These are phyloP conservation scores for Melinopterus prodromus DNA, from an alignment of 2,888 invertebrate genomes.

Conservation along the genomic window DNA sequence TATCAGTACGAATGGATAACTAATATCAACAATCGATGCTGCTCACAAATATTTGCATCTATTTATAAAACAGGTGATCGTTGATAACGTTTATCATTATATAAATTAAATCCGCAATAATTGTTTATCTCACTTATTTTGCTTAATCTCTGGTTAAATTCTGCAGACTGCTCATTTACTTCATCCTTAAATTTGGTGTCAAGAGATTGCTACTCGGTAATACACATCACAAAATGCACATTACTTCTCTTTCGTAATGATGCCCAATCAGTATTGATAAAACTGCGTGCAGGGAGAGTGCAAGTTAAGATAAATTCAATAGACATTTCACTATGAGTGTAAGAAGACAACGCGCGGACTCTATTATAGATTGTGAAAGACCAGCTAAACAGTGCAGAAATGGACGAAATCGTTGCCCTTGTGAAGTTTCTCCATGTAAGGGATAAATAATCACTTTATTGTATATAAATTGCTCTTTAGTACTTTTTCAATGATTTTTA, in stretches of 20 bases:
- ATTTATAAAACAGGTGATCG: neutral
- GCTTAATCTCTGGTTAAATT: neutral
- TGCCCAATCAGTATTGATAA: neutral
- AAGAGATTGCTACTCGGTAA: neutral
- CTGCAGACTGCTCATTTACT: neutral
- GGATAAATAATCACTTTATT: neutral
- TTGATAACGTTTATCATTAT: neutral
- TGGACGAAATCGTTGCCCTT: neutral
- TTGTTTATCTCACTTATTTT: neutral
- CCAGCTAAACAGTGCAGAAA: neutral
- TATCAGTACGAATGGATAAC: neutral
- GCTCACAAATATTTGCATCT: neutral
- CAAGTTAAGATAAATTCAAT: neutral
- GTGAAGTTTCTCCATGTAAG: conserved; percentile 4
- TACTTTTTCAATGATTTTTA: too few relatives aligned
- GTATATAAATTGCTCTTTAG: too few relatives aligned
- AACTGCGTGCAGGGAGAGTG: neutral
- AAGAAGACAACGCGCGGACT: neutral
- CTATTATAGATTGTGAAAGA: neutral
- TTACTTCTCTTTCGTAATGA: neutral
- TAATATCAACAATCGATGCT: neutral
- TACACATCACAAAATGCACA: neutral
- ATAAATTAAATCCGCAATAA: neutral
- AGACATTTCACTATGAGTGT: neutral
- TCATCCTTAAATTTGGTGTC: neutral